These are phyloP conservation scores for Megalonaias nervosa DNA, from an alignment of 1,140 invertebrate species.

Conservation along the genomic window DNA sequence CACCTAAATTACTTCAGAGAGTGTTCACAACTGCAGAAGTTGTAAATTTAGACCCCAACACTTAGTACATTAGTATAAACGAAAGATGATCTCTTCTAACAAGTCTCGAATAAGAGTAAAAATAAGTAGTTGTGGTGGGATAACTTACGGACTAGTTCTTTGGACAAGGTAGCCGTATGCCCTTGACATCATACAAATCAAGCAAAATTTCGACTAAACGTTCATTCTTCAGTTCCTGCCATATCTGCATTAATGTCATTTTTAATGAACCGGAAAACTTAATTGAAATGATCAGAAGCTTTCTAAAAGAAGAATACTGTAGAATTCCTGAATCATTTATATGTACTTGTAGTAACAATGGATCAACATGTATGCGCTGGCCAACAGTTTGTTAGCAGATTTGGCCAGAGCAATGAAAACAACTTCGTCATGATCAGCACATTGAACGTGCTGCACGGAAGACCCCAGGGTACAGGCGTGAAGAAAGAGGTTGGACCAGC, in stretches of 20 bases:
- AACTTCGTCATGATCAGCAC: constrained; percentile 2
- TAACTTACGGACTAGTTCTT: too few species aligned
- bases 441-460: constrained; percentile 12
- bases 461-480: constrained; percentile 27
- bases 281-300: constrained; percentile 39
- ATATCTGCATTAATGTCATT: constrained; percentile 21
- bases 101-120: too few species aligned
- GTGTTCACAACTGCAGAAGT: too few species aligned
- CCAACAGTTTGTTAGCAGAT: constrained; percentile 42
- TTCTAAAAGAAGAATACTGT: constrained; percentile 37
- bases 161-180: too few species aligned
- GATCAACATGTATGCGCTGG: constrained; percentile 47
- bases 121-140: too few species aligned
- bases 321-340: constrained; percentile 40
- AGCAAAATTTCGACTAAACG: too few species aligned
- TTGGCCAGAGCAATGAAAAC: constrained; percentile 44
- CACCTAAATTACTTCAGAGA: too few species aligned
- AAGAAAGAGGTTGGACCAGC: constrained; percentile 48
- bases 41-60: too few species aligned
- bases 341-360: constrained; percentile 35
- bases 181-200: too few species aligned
- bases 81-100: too few species aligned
- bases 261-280: constrained; percentile 33
- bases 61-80: too few species aligned
- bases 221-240: too few species aligned